phyloP scores from a whole-genome alignment of 2,113 vertebrate genomes.

The Canis aureus region DNA sequence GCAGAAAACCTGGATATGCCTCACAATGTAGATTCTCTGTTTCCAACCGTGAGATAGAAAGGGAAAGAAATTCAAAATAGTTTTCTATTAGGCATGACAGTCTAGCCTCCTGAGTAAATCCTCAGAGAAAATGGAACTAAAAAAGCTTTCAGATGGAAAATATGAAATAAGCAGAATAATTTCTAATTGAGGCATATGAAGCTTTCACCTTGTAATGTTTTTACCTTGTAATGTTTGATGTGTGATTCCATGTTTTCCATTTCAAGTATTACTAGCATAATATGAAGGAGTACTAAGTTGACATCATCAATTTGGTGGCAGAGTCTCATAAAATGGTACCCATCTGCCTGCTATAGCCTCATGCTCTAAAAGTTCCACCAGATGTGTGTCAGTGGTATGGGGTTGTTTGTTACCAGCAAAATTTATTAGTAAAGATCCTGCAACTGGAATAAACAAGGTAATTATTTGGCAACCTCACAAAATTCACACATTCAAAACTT shows the following conservation, averaged over 20 bases:
- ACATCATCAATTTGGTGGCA: slow-evolving; percentile 31
- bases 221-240: slow-evolving; percentile 54
- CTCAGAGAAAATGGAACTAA: slow-evolving; percentile 38
- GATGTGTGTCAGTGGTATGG: not conserved
- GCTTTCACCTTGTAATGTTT: slow-evolving; percentile 61
- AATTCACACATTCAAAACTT: not conserved
- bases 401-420: not conserved
- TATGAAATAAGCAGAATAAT: slow-evolving; percentile 47
- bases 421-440: slow-evolving; percentile 21
- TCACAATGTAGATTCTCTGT: not conserved
- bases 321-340: slow-evolving; percentile 17
- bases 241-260: slow-evolving; percentile 62
- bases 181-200: slow-evolving; percentile 37
- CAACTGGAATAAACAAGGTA: slow-evolving; percentile 40
- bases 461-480: not conserved
- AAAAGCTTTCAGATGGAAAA: slow-evolving; percentile 63
- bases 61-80: not conserved
- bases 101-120: slow-evolving; percentile 20
- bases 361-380: not conserved
- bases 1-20: not conserved
- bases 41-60: slow-evolving; percentile 12
- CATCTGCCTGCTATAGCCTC: not conserved
- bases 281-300: not conserved
- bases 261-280: slow-evolving; percentile 3
- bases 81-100: slow-evolving; percentile 21